phyloP scores from a whole-genome alignment of 2,797 vertebrate species.

The Peromyscus aztecus region DNA sequence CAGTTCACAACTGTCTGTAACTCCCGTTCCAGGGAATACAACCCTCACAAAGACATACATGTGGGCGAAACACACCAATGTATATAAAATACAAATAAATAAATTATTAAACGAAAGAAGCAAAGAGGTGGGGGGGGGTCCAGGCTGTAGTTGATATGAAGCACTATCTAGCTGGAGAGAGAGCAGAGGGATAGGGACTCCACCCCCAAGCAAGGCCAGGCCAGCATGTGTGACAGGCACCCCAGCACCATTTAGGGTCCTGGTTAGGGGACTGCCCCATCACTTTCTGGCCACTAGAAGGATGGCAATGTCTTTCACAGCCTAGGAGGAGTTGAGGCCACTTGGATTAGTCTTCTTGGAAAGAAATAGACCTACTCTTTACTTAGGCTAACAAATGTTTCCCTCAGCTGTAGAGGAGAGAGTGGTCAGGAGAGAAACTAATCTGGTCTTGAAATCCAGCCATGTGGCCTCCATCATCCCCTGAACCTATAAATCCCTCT shows the following conservation, averaged over 20 bases:
- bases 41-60: background rate
- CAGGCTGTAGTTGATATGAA: background rate
- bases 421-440: background rate
- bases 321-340: background rate
- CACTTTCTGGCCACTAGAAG: background rate
- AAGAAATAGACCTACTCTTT: conserved; percentile 5
- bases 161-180: background rate
- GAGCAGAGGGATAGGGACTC: background rate
- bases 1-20: background rate
- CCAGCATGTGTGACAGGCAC: background rate
- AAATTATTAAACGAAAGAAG: background rate
- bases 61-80: background rate
- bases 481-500: too few relatives aligned
- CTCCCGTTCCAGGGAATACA: background rate
- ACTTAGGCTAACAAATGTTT: conserved; percentile 11
- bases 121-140: background rate
- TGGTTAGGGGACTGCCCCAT: background rate
- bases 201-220: background rate
- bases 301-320: background rate
- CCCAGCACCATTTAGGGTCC: background rate
- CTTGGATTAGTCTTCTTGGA: background rate
- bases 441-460: background rate
- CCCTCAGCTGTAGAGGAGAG: conserved; percentile 14
- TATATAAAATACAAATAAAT: background rate
- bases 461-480: background rate